Conservation (phyloP, 2,797 vertebrate species). For the Leucoraja ocellata region DNA sequence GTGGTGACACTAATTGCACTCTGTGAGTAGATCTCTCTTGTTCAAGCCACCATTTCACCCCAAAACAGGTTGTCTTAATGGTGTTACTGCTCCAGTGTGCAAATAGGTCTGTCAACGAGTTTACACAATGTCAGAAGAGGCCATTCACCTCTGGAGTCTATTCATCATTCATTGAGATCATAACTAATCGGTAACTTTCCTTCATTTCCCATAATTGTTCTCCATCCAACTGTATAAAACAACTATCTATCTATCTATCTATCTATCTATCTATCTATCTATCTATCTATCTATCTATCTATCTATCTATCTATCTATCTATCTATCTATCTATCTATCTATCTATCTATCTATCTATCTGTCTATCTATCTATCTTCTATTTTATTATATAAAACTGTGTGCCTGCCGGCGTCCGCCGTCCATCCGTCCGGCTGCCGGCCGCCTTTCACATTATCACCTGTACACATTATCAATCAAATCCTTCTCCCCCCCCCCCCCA, state of each 20-base stretch:
- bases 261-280: no score
- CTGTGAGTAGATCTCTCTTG: neutral
- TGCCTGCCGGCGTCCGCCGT: no score
- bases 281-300: no score
- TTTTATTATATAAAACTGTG: no score
- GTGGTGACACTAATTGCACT: neutral
- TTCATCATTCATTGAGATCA: neutral
- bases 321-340: no score
- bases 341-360: no score
- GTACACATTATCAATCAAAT: no score
- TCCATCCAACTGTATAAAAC: neutral
- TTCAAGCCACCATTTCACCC: neutral
- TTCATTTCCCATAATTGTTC: neutral
- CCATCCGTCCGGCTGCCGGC: no score
- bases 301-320: no score
- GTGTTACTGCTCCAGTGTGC: neutral
- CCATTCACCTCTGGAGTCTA: neutral
- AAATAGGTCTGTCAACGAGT: neutral
- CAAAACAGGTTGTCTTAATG: neutral
- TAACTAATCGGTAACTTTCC: neutral
- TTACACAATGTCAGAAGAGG: neutral
- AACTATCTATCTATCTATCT: neutral
- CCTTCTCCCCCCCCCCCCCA: no score
- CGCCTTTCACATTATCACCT: no score
- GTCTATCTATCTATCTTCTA: no score